Base-by-base conservation (phyloP, 2,797 vertebrate genomes). In the Tragelaphus eurycerus region DNA sequence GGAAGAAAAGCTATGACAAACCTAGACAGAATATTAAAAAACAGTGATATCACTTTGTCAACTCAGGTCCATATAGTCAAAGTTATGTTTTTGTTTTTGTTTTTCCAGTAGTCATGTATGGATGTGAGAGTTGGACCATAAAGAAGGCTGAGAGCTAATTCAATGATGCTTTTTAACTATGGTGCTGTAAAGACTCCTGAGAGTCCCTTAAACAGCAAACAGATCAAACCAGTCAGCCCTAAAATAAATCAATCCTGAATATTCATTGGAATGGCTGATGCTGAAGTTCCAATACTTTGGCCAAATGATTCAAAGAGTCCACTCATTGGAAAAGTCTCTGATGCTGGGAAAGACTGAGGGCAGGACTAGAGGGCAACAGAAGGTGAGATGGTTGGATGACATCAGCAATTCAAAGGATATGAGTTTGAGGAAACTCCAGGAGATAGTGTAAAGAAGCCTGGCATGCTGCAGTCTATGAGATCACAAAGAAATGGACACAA, bases 401-500 rank as follows among this genome's bases (percentile, higher is more conserved):
- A 23, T 71, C 10, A 23, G 38, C 34, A 71, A 38, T 11, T 38
- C 64, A 71, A 71, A 71, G 64, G 10, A 38, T 11, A 2, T 21
- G n/a, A 71, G 19, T 71, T 64, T 71, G n/a, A 71, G 64, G n/a
- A 71, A 71, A 71, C 19, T 38, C 34, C 10, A 38, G 64, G 19
- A 38, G 10, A 71, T 23, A 71, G 19, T 38, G n/a, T 6, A 71
- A 71, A 38, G n/a, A 71, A 71, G 19, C 2, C 10, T 38, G 64
- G 19, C 19, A 38, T 71, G 64, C 19, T 71, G 10, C 46, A 48
- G 9, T 48, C 46, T 38, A 23, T 71, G 34, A 0, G n/a, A 71
- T 38, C 34, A 71, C n/a, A 71, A 38, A 71, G 64, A 23, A 67
- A 0, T 67, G 64, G 17, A 67, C 64, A 67, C 0, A 0, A 67